Conservation (phyloP, 2,888 invertebrate genomes). For the Scotopteryx bipunctaria region DNA sequence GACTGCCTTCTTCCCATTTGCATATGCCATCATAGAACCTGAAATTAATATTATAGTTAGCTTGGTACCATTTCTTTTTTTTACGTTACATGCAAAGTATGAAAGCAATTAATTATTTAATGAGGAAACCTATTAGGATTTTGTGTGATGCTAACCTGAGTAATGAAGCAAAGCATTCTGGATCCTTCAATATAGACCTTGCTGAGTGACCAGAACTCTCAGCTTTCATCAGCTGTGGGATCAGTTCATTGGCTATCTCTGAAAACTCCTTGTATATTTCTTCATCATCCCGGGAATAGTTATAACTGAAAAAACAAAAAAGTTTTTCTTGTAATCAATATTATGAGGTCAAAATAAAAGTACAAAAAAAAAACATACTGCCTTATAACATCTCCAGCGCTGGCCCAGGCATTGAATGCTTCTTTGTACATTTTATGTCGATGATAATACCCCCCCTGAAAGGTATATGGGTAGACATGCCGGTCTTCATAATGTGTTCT, state of each 20-base stretch:
- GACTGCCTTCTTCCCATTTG: slow-evolving; percentile 98
- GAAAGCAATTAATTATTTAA: no score
- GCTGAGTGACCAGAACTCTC: slow-evolving; percentile 92
- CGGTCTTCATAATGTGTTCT: slow-evolving; percentile 93
- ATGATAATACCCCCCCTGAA: slow-evolving; percentile 96
- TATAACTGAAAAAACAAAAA: slow-evolving; percentile 94
- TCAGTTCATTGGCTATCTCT: slow-evolving; percentile 97
- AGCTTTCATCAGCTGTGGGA: slow-evolving; percentile 95
- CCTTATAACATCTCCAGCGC: slow-evolving; percentile 96
- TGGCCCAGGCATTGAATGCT: slow-evolving; percentile 97
- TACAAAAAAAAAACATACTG: slow-evolving; percentile 75
- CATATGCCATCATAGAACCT: slow-evolving; percentile 98
- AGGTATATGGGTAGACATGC: slow-evolving; percentile 98
- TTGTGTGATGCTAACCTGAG: slow-evolving; percentile 72
- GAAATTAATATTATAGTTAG: slow-evolving; percentile 7
- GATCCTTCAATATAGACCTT: slow-evolving; percentile 91
- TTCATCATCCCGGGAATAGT: slow-evolving; percentile 97
- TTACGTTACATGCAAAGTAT: no score
- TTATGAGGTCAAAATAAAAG: no score
- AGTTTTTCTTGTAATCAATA: no score
- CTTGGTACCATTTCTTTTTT: no score
- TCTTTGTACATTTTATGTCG: slow-evolving; percentile 94
- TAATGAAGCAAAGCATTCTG: slow-evolving; percentile 95
- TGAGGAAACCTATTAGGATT: no score
- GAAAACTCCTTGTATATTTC: slow-evolving; percentile 98